Evolutionary conservation across 2,113 vertebrate species (phyloP).

Genomic region (Sylvilagus bachmani): DNA sequence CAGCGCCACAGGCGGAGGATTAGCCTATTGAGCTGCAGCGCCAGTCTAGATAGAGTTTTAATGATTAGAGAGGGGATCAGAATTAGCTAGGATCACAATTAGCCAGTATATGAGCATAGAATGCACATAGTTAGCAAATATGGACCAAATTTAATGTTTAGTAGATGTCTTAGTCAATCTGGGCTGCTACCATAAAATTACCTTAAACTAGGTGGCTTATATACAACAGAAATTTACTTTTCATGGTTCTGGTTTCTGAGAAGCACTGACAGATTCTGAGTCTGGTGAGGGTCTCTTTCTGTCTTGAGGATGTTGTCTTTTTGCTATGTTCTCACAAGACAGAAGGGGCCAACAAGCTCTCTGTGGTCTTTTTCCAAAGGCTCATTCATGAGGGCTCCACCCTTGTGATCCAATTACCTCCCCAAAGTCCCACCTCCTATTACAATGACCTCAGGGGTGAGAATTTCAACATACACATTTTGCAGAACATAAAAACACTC

Average conservation of each 20-base stretch:
- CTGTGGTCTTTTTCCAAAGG: background rate
- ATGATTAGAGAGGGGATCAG: background rate
- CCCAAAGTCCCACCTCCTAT: background rate
- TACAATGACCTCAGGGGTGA: background rate
- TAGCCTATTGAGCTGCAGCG: too few species aligned
- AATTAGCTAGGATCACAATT: constrained; percentile 24
- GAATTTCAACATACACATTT: background rate
- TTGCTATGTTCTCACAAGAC: background rate
- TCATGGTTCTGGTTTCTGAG: background rate
- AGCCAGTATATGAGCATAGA: background rate
- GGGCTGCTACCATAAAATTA: background rate
- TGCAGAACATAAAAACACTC: background rate
- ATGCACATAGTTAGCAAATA: background rate
- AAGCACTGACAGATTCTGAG: background rate
- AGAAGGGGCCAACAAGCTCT: background rate
- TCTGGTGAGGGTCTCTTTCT: background rate
- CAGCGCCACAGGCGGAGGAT: too few species aligned
- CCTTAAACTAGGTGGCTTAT: background rate
- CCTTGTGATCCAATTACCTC: background rate
- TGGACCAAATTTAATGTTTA: background rate
- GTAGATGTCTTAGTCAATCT: background rate
- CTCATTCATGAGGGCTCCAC: background rate
- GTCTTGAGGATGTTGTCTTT: background rate
- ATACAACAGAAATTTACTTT: background rate
- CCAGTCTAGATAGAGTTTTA: background rate